Evolutionary conservation across 2,888 invertebrate genomes (phyloP), one percentile per base, ranked within the genome.

Genomic region (Odontomyia ornata): DNA sequence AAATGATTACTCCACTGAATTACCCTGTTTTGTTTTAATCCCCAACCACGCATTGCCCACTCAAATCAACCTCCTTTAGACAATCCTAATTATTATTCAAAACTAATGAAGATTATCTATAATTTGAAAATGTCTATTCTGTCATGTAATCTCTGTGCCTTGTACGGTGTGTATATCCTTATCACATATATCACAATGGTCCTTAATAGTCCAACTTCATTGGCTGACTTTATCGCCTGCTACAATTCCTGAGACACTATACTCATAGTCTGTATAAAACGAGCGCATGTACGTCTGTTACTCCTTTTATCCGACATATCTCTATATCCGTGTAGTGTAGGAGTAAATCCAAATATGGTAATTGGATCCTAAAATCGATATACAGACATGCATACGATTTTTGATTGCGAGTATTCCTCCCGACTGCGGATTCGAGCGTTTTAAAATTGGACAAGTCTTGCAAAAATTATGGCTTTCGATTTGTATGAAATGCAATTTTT

Each of bases 1-100:
- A 76, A 77, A 77, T 79, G 80, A 81, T 81, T 80, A 80, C 80
- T 80, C 79, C 80, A 80, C 80, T 78, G 80, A 81, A 81, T 81
- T 80, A 77, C n/a, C n/a, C 77, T 76, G 43, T 52, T 30, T 67
- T 75, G 27, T 30, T 62, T 62, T 60, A 11, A 52, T 71, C 69
- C 56, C 5, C 9, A 18, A 56, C 43, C 43, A 7, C 7, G 13
- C 43, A 7, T 7, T 43, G 7, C 43, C 13, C 7, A 7, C 13
- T 43, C 43, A 7, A 13, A 9, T 15, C 56, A 18, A n/a, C n/a
- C 18, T 64, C 64, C 64, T 57, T 57, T 7, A 56, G n/a, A 56
- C 56, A 18, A 56, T n/a, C n/a, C 56, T 28, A 27, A 64, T 64
- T 64, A 64, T 28, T 15, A 23, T 28, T 28, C 65, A 21, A n/a